Evolutionary conservation across 2,888 invertebrate genomes (phyloP).

Genomic region (Trachelus tabidus): DNA sequence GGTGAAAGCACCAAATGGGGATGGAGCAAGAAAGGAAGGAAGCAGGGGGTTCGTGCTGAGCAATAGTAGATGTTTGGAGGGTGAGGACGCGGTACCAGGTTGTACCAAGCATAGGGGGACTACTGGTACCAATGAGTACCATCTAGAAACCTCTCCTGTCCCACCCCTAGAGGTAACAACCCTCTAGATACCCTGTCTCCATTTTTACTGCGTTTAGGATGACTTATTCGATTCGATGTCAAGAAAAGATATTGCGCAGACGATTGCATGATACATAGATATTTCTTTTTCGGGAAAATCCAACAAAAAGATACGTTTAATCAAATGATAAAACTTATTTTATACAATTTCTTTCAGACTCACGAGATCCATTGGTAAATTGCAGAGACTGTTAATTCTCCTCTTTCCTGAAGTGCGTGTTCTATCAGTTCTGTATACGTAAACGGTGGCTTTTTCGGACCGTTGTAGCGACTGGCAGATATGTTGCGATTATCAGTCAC

Average conservation of each 20-base stretch:
- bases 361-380: conserved; percentile 96
- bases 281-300: too few relatives aligned
- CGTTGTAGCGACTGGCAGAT: conserved; percentile 58
- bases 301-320: too few relatives aligned
- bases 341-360: conserved; percentile 66
- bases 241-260: too few relatives aligned
- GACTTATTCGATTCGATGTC: too few relatives aligned
- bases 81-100: conserved; percentile 51
- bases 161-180: too few relatives aligned
- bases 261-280: too few relatives aligned
- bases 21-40: conserved; percentile 14
- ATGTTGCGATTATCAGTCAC: conserved; percentile 40
- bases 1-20: conserved; percentile 23
- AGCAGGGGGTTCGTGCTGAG: conserved; percentile 16
- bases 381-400: conserved; percentile 89
- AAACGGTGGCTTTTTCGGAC: conserved; percentile 85
- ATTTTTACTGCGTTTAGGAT: too few relatives aligned
- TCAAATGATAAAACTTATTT: too few relatives aligned
- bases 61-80: conserved; percentile 25
- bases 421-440: conserved; percentile 93
- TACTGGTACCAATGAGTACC: conserved; percentile 58
- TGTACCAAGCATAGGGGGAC: conserved; percentile 49
- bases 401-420: conserved; percentile 85
- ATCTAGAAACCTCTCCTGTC: conserved; percentile 34
- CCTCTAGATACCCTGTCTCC: too few relatives aligned